phyloP scores from a whole-genome alignment of 2,888 invertebrate genomes.

The Pardosa pseudoannulata region DNA sequence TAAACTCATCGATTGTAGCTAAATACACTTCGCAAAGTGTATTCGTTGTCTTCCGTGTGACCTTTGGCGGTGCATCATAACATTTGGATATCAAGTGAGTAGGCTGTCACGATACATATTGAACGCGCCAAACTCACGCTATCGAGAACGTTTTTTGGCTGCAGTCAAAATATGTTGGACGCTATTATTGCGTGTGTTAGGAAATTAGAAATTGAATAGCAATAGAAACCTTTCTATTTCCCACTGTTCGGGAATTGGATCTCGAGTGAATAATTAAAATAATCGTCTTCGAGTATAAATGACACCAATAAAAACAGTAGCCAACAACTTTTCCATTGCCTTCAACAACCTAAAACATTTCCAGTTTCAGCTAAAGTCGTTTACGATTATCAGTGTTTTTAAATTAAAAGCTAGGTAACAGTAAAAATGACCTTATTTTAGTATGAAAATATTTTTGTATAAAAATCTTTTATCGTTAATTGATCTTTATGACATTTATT shows the following conservation, averaged over 20 bases:
- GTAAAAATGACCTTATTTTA: too few relatives aligned
- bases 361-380: too few relatives aligned
- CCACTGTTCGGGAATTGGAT: background rate
- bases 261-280: too few relatives aligned
- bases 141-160: slow-evolving; percentile 33
- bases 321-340: too few relatives aligned
- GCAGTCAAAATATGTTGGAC: slow-evolving; percentile 25
- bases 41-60: slow-evolving; percentile 28
- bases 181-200: slow-evolving; percentile 5
- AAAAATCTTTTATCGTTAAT: too few relatives aligned
- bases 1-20: slow-evolving; percentile 29
- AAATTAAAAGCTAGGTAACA: too few relatives aligned
- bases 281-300: too few relatives aligned
- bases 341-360: too few relatives aligned
- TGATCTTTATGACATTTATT: too few relatives aligned
- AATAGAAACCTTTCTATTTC: background rate
- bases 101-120: slow-evolving; percentile 37
- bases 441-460: too few relatives aligned
- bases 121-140: slow-evolving; percentile 29
- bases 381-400: too few relatives aligned
- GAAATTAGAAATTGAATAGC: background rate
- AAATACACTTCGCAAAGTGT: slow-evolving; percentile 16
- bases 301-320: too few relatives aligned
- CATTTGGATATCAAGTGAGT: slow-evolving; percentile 33
- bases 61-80: slow-evolving; percentile 54